phyloP scores from a whole-genome alignment of 2,113 vertebrate species.

The Ophthalmolycus amberensis region DNA sequence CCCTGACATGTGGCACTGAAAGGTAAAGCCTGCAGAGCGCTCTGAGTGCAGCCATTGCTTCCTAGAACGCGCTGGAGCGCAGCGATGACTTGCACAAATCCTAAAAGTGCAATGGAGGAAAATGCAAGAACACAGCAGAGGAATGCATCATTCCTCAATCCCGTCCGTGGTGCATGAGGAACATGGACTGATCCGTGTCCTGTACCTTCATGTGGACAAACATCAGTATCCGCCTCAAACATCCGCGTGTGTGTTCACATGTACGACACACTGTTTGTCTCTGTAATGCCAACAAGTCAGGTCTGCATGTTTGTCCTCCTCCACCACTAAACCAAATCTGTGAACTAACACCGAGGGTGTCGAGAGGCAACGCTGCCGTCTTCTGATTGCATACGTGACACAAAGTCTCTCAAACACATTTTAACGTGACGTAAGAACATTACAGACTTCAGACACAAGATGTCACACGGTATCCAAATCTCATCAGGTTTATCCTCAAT shows the following conservation, averaged over 20 bases:
- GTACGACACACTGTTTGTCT: background rate
- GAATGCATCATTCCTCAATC: too few relatives aligned
- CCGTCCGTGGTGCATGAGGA: background rate
- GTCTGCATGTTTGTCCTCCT: background rate
- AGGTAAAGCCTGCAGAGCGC: background rate
- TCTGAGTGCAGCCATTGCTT: background rate
- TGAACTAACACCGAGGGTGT: background rate
- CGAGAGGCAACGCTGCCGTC: too few relatives aligned
- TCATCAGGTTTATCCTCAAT: too few relatives aligned
- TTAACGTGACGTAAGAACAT: background rate
- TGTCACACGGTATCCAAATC: too few relatives aligned
- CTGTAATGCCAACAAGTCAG: background rate
- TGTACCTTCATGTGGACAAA: background rate
- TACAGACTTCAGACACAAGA: background rate
- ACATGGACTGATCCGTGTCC: background rate
- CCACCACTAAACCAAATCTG: background rate
- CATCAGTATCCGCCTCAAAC: background rate
- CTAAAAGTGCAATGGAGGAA: background rate
- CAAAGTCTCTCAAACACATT: background rate
- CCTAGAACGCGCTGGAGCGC: conserved; percentile 6
- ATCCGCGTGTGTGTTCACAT: background rate
- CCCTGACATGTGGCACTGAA: too few relatives aligned
- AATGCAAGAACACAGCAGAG: too few relatives aligned
- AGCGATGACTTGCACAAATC: conserved; percentile 35
- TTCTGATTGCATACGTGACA: background rate